Conservation (phyloP, 1,140 invertebrate genomes). For the Philaenus spumarius region DNA sequence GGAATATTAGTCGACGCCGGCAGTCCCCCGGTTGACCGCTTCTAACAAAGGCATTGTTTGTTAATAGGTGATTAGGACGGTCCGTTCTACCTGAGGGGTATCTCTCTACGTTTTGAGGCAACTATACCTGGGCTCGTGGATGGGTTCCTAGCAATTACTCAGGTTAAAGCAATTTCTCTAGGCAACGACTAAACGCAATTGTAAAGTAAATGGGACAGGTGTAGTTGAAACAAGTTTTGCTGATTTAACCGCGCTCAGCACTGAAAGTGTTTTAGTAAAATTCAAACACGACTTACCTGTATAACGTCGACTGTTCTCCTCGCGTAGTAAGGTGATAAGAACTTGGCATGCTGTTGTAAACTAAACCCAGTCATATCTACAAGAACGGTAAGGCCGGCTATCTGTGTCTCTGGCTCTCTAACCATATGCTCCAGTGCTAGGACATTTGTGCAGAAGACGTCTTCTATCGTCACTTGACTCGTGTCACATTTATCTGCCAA, state of each 20-base stretch:
- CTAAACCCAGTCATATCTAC: slow-evolving; percentile 42
- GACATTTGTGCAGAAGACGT: slow-evolving; percentile 43
- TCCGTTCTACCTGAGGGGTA: too few species aligned
- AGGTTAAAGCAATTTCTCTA: too few species aligned
- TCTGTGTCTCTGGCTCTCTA: slow-evolving; percentile 40
- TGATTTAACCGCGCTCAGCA: background rate
- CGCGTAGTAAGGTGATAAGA: slow-evolving; percentile 42
- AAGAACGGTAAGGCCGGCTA: slow-evolving; percentile 39
- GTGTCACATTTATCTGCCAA: slow-evolving; percentile 41
- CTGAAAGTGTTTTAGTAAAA: background rate
- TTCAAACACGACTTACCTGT: slow-evolving; percentile 22
- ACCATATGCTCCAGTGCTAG: slow-evolving; percentile 41
- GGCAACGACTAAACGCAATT: background rate
- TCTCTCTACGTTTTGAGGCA: too few species aligned
- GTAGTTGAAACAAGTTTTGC: too few species aligned
- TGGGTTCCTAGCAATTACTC: too few species aligned
- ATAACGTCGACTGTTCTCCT: slow-evolving; percentile 41
- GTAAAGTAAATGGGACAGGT: background rate
- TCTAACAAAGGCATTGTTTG: too few species aligned
- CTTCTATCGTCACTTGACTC: slow-evolving; percentile 38
- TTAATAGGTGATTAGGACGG: too few species aligned
- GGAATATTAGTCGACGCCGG: too few species aligned
- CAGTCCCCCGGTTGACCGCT: too few species aligned
- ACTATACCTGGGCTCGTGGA: too few species aligned
- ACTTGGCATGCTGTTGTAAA: slow-evolving; percentile 40